Conservation (phyloP, 2,113 vertebrate genomes). For the Leuciscus idus region DNA sequence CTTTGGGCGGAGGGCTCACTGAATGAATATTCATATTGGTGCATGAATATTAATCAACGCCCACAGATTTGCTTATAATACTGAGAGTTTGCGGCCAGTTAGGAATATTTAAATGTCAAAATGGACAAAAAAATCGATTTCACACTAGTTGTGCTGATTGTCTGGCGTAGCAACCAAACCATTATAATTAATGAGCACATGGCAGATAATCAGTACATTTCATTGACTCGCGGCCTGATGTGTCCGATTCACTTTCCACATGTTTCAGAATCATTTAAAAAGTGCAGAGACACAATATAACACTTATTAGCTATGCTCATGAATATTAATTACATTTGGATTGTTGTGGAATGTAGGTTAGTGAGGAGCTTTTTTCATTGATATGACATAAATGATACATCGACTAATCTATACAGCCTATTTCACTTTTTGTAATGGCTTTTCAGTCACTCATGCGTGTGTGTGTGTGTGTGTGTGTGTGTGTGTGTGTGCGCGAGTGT, state of each 20-base stretch:
- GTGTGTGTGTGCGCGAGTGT: background rate
- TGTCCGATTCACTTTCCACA: background rate
- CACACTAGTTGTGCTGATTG: background rate
- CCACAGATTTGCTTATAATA: background rate
- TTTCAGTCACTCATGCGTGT: too few species aligned
- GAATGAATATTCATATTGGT: background rate
- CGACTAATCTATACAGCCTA: background rate
- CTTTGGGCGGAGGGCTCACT: background rate
- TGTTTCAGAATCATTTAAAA: too few species aligned
- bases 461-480: background rate
- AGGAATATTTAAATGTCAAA: background rate
- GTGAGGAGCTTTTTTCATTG: background rate
- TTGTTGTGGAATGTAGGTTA: background rate
- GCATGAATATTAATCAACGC: background rate
- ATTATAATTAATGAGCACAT: background rate
- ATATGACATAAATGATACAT: background rate
- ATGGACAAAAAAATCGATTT: background rate
- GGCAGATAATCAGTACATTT: background rate
- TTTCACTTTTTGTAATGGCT: background rate
- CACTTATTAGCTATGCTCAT: background rate
- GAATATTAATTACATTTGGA: background rate
- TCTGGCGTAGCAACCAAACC: background rate
- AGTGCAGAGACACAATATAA: too few species aligned
- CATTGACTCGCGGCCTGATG: background rate
- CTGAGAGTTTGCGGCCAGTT: background rate